A percentile compares a stretch with the other conserved stretches of the same genome.
phyloP scores from a whole-genome alignment of 2,888 invertebrate genomes.

The Archaeoteleia sp. region DNA sequence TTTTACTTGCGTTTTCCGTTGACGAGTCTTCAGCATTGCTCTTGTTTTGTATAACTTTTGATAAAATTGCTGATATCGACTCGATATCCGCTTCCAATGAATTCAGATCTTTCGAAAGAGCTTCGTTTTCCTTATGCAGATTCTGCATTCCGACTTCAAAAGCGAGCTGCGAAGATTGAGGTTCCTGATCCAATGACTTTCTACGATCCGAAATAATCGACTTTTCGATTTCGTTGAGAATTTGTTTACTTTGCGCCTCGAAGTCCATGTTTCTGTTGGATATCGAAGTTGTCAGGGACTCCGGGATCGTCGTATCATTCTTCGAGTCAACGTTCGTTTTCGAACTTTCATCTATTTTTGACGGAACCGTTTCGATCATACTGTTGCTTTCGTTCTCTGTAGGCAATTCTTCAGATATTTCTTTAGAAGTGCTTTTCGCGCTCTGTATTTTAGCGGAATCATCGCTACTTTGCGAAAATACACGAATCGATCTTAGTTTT shows the following conservation, averaged over 20 bases:
- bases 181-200: slow-evolving; percentile 50
- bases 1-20: slow-evolving; percentile 7
- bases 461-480: slow-evolving; percentile 25
- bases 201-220: slow-evolving; percentile 66
- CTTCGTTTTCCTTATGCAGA: slow-evolving; percentile 58
- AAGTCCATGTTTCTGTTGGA: slow-evolving; percentile 63
- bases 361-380: slow-evolving; percentile 1
- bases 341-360: slow-evolving; percentile 20
- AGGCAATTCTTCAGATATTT: slow-evolving; percentile 62
- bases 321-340: slow-evolving; percentile 38
- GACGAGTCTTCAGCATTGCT: slow-evolving; percentile 42
- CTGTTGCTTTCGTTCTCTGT: slow-evolving; percentile 21
- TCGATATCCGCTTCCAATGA: slow-evolving; percentile 58
- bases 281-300: slow-evolving; percentile 16
- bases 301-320: slow-evolving; percentile 15
- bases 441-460: slow-evolving; percentile 13
- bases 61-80: slow-evolving; percentile 62
- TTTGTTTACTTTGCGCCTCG: slow-evolving; percentile 66
- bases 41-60: slow-evolving; percentile 53
- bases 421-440: slow-evolving; percentile 58
- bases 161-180: slow-evolving; percentile 39
- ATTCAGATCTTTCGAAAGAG: slow-evolving; percentile 57
- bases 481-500: slow-evolving; percentile 54
- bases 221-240: slow-evolving; percentile 68
- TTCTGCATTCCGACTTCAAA: slow-evolving; percentile 58